These are phyloP conservation scores for Stenotaenia linearis DNA, from an alignment of 2,888 invertebrate genomes.

Conservation along the genomic window DNA sequence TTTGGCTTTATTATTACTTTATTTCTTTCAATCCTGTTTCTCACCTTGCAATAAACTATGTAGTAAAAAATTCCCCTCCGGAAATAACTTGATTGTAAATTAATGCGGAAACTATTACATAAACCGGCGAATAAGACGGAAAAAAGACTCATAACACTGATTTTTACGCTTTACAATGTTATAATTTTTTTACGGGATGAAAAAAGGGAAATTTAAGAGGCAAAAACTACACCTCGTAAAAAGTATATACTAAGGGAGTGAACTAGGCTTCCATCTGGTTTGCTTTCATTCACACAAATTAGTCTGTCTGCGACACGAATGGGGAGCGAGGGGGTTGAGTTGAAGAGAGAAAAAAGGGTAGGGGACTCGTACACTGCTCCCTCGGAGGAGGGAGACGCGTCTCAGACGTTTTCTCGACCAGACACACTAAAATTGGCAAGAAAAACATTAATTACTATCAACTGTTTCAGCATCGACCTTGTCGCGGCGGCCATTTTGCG, in stretches of 20 bases:
- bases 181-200: not conserved
- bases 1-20: not conserved
- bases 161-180: not conserved
- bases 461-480: not conserved
- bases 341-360: conserved; percentile 1
- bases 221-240: not conserved
- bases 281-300: conserved; percentile 19
- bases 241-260: not conserved
- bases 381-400: conserved; percentile 3
- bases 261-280: conserved; percentile 19
- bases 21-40: not conserved
- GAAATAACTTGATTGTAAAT: conserved; percentile 9
- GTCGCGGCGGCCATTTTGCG: not conserved
- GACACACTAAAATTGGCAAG: not conserved
- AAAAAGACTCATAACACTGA: not conserved
- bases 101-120: conserved; percentile 9
- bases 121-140: not conserved
- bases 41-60: not conserved
- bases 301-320: conserved; percentile 14
- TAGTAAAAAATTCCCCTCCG: conserved; percentile 7
- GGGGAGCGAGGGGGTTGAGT: conserved; percentile 5
- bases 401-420: not conserved
- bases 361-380: conserved; percentile 19
- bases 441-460: not conserved
- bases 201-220: not conserved